phyloP scores from a whole-genome alignment of 2,797 vertebrate genomes.

The Pseudotriccus pelzelni region DNA sequence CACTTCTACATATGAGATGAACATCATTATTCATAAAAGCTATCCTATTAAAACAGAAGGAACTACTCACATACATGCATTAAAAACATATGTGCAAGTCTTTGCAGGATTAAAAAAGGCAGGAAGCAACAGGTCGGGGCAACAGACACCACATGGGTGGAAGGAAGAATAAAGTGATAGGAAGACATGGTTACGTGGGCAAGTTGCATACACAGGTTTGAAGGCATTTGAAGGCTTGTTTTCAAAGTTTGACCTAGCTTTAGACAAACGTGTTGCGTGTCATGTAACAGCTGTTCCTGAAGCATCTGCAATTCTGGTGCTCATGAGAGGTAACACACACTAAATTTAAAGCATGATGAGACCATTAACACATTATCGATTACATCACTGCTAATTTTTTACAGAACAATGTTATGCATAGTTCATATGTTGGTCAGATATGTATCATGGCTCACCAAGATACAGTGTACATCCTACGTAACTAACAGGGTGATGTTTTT shows the following conservation, averaged over 20 bases:
- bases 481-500: not conserved
- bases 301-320: not conserved
- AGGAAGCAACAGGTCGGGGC: conserved; percentile 39
- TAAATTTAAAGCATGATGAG: not conserved
- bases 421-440: not conserved
- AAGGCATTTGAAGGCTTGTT: not conserved
- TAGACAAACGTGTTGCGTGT: not conserved
- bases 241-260: not conserved
- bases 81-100: not conserved
- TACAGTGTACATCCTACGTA: not conserved
- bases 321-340: not conserved
- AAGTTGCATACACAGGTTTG: not conserved
- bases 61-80: not conserved
- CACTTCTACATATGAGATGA: not conserved
- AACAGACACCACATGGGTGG: not conserved
- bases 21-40: not conserved
- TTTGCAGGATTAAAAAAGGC: conserved; percentile 23
- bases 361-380: not conserved
- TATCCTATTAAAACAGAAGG: not conserved
- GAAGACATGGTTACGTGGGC: not conserved
- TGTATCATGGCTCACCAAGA: not conserved
- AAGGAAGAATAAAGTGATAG: not conserved
- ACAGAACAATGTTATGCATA: not conserved
- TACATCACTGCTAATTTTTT: not conserved
- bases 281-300: not conserved